A percentile compares a stretch with the other conserved stretches of the same genome.
These are phyloP conservation scores for Manacus vitellinus DNA, from an alignment of 2,113 vertebrate species.

Conservation along the genomic window DNA sequence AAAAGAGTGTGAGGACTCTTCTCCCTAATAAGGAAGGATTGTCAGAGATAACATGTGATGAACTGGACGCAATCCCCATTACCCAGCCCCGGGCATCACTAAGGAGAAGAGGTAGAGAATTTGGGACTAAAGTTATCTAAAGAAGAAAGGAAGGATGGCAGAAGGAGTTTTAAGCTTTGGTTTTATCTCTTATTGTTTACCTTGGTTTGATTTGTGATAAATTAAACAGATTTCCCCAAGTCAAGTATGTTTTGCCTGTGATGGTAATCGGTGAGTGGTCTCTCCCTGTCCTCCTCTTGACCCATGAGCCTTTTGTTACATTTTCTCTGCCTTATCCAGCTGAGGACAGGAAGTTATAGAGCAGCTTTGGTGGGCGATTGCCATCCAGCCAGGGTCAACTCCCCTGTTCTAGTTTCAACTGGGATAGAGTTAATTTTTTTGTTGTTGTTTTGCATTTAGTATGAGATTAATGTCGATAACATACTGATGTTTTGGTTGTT, in stretches of 20 bases:
- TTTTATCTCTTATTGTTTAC: neutral
- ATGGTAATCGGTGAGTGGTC: accelerated
- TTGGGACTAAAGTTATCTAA: neutral
- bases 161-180: neutral
- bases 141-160: too few species aligned
- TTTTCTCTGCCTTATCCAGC: neutral
- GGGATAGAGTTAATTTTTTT: neutral
- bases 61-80: neutral
- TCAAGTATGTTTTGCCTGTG: accelerated
- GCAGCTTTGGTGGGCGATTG: neutral
- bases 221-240: neutral
- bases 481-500: neutral
- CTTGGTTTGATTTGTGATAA: neutral
- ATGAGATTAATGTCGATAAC: neutral
- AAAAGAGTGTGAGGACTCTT: neutral
- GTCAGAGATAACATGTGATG: neutral
- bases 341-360: neutral
- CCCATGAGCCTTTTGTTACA: neutral
- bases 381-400: neutral
- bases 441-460: neutral
- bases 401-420: neutral
- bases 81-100: neutral
- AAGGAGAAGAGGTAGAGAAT: too few species aligned
- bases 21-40: neutral
- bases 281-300: neutral